Conservation (phyloP, 2,888 invertebrate species). For the Diarsia dahlii region DNA sequence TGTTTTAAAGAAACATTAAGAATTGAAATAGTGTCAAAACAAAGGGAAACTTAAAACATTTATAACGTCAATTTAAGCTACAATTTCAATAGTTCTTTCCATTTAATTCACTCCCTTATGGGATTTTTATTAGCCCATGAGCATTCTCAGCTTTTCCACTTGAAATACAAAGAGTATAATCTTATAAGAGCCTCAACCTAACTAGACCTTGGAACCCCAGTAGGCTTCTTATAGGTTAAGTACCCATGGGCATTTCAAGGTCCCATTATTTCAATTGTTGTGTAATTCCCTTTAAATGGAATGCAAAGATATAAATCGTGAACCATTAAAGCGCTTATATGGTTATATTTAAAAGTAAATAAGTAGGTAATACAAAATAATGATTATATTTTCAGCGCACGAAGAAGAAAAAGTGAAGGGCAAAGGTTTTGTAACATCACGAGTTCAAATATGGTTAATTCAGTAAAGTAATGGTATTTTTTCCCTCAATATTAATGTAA, state of each 20-base stretch:
- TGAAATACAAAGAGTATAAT: slow-evolving; percentile 14
- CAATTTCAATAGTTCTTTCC: not conserved
- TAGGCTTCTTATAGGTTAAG: slow-evolving; percentile 44
- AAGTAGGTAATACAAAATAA: slow-evolving; percentile 40
- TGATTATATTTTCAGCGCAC: slow-evolving; percentile 53
- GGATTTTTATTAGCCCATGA: not conserved
- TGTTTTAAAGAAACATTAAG: no score
- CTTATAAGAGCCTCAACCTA: slow-evolving; percentile 22
- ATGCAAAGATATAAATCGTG: slow-evolving; percentile 63
- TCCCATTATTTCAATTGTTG: slow-evolving; percentile 54
- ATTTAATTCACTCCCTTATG: not conserved
- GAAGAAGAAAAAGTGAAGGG: slow-evolving; percentile 43
- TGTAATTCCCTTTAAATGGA: slow-evolving; percentile 57
- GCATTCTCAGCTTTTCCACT: slow-evolving; percentile 5
- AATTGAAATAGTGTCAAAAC: not conserved
- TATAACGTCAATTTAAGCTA: not conserved
- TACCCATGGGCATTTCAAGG: slow-evolving; percentile 40
- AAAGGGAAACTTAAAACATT: not conserved
- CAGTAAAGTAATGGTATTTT: not conserved
- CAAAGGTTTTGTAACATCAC: slow-evolving; percentile 17
- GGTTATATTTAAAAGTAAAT: slow-evolving; percentile 51
- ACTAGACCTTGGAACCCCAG: slow-evolving; percentile 33
- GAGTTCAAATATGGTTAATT: slow-evolving; percentile 25
- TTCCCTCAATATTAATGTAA: not conserved
- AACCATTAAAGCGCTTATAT: slow-evolving; percentile 53